phyloP scores from a whole-genome alignment of 2,113 vertebrate genomes.

The Salvelinus fontinalis region DNA sequence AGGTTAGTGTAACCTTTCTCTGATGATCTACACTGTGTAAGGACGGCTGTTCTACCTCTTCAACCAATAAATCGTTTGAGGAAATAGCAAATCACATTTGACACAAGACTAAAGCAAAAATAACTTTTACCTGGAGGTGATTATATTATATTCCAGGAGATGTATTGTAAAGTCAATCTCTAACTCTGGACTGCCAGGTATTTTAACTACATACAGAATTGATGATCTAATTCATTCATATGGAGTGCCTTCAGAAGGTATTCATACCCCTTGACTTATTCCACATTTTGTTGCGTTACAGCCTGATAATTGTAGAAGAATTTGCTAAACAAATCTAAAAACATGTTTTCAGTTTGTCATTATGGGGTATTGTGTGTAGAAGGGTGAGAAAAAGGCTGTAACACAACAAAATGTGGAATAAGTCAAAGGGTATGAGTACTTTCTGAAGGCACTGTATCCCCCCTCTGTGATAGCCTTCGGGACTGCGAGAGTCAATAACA shows the following conservation, averaged over 20 bases:
- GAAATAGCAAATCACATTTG: slow-evolving; percentile 47
- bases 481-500: neutral
- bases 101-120: slow-evolving; percentile 12
- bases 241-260: too few relatives aligned
- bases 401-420: too few relatives aligned
- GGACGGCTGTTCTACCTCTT: slow-evolving; percentile 47
- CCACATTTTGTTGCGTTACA: too few relatives aligned
- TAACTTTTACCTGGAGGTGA: slow-evolving; percentile 4
- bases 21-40: slow-evolving; percentile 55
- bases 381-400: too few relatives aligned
- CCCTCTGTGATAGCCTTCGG: neutral
- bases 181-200: neutral
- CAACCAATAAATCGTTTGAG: slow-evolving; percentile 64
- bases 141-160: slow-evolving; percentile 7
- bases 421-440: too few relatives aligned
- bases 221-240: neutral
- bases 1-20: slow-evolving; percentile 73
- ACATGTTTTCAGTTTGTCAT: too few relatives aligned
- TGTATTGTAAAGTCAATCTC: neutral
- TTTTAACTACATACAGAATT: neutral
- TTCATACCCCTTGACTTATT: too few relatives aligned
- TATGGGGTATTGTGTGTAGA: too few relatives aligned
- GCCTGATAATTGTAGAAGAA: too few relatives aligned
- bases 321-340: too few relatives aligned
- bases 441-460: neutral